Evolutionary conservation across 1,140 invertebrate genomes (phyloP).

Genomic region (Apis dorsata): DNA sequence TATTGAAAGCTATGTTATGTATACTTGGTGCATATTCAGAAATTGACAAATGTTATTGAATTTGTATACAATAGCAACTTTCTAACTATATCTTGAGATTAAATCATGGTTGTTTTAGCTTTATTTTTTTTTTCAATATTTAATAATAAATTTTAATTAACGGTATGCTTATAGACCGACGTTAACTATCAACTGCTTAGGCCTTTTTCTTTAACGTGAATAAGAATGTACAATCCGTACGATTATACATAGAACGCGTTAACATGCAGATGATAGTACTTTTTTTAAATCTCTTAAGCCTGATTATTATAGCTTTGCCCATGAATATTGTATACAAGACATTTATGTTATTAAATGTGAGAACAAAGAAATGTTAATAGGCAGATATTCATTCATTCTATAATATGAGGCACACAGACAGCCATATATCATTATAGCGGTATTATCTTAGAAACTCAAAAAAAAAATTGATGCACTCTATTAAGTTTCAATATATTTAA

Average conservation of each 20-base stretch:
- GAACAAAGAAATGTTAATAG: conserved; percentile 36
- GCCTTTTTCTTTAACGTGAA: conserved; percentile 42
- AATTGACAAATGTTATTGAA: conserved; percentile 42
- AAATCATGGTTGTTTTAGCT: conserved; percentile 4
- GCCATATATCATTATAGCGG: conserved; percentile 52
- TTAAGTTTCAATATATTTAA: conserved; percentile 30
- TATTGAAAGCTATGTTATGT: conserved; percentile 37
- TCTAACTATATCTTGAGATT: conserved; percentile 45
- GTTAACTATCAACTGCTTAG: conserved; percentile 53
- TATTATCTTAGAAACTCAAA: conserved; percentile 31
- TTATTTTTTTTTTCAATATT: conserved; percentile 20
- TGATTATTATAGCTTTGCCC: conserved; percentile 10
- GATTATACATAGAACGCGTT: neutral
- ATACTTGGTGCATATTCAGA: conserved; percentile 34
- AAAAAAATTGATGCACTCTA: conserved; percentile 24
- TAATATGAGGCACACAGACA: conserved; percentile 56
- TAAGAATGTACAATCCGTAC: conserved; percentile 1
- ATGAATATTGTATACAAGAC: conserved; percentile 38
- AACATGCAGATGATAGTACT: conserved; percentile 7
- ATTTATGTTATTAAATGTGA: conserved; percentile 40
- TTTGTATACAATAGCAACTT: conserved; percentile 48
- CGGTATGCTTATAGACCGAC: conserved; percentile 53
- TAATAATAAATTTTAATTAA: conserved; percentile 37
- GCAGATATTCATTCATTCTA: conserved; percentile 57
- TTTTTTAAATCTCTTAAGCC: conserved; percentile 18